A percentile compares a stretch with the other conserved stretches of the same genome.
phyloP scores from a whole-genome alignment of 1,140 invertebrate species.

The Mamestra configurata region DNA sequence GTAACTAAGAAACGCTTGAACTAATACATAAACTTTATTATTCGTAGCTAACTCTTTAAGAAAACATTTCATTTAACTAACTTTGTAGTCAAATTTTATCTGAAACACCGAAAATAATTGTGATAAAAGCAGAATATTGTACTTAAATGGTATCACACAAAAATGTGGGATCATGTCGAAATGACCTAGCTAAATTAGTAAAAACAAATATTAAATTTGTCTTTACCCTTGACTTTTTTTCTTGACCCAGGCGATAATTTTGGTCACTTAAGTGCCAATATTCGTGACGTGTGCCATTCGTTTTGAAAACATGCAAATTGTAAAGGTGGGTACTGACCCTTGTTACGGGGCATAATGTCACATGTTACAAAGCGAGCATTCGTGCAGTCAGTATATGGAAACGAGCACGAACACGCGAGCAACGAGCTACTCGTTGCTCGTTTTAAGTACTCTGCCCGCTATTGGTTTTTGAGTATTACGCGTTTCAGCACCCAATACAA shows the following conservation, averaged over 20 bases:
- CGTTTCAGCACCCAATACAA: no score
- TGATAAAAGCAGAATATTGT: background rate
- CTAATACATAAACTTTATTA: background rate
- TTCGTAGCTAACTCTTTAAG: background rate
- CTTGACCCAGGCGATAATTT: constrained; percentile 17
- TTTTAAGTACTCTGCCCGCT: no score
- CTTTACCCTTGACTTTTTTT: no score
- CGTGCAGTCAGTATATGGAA: no score
- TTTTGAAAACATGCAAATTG: constrained; percentile 14
- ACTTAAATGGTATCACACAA: background rate
- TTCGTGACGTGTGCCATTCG: background rate
- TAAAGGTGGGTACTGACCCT: no score
- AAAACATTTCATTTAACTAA: background rate
- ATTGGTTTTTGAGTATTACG: no score
- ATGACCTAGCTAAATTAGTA: background rate
- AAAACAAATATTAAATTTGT: background rate
- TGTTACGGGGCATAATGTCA: no score
- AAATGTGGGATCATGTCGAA: background rate
- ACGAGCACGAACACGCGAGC: no score
- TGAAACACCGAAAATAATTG: background rate
- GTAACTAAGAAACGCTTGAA: background rate
- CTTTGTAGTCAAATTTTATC: no score
- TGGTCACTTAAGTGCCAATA: background rate
- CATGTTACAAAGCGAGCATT: no score
- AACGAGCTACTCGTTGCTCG: no score